Conservation (phyloP, 2,888 invertebrate species). For the Cancer borealis region DNA sequence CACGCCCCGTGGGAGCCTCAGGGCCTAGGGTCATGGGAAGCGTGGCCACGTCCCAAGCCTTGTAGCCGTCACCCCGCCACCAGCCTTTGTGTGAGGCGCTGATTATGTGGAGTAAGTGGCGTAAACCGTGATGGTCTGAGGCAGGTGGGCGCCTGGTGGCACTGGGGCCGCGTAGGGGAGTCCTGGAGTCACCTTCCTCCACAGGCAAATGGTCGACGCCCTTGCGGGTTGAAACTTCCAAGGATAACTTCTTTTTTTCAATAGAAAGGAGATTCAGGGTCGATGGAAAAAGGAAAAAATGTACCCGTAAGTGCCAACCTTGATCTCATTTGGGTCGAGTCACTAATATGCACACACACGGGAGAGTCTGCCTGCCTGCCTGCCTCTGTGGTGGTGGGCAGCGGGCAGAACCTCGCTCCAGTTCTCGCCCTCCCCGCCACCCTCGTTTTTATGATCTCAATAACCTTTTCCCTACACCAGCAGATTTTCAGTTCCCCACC, state of each 20-base stretch:
- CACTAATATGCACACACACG: not conserved
- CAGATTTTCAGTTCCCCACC: constrained; percentile 42
- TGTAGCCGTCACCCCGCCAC: constrained; percentile 17
- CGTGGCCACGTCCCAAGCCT: not conserved
- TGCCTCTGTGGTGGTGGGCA: not conserved
- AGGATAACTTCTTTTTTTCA: not conserved
- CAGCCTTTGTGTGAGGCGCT: constrained; percentile 43
- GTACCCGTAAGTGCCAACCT: not conserved
- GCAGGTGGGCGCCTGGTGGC: not conserved
- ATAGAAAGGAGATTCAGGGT: not conserved
- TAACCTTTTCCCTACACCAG: constrained; percentile 49
- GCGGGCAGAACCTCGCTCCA: not conserved
- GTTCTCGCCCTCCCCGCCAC: not conserved
- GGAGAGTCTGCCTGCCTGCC: not conserved
- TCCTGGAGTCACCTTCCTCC: not conserved
- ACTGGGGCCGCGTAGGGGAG: constrained; percentile 14
- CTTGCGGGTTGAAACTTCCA: not conserved
- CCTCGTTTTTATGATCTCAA: constrained; percentile 42
- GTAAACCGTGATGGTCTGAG: constrained; percentile 26
- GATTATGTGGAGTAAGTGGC: constrained; percentile 43
- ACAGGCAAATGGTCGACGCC: not conserved
- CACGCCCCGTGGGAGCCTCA: constrained; percentile 51
- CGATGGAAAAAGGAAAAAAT: not conserved
- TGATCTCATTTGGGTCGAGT: not conserved
- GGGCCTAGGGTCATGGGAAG: constrained; percentile 58